Percentiles rank a stretch among this genome's conserved stretches.
phyloP scores from a whole-genome alignment of 2,797 vertebrate species.

The Pseudochirops cupreus region DNA sequence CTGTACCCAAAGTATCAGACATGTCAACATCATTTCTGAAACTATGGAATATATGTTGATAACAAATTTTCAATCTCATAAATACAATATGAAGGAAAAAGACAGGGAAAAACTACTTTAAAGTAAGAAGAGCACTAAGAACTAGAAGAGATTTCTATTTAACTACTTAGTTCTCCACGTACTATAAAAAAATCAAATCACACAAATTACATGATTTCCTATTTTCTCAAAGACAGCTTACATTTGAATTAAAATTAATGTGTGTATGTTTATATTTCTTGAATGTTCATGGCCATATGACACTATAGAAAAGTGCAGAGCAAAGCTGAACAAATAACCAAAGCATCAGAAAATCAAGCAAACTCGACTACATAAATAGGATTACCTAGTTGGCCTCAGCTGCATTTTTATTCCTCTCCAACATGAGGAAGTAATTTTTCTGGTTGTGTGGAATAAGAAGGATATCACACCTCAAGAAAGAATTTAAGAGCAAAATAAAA shows the following conservation, averaged over 20 bases:
- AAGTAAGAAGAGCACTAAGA: background rate
- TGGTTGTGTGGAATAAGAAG: background rate
- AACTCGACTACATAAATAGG: background rate
- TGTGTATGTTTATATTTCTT: background rate
- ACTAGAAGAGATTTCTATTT: background rate
- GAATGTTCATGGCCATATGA: background rate
- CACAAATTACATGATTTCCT: conserved; percentile 22
- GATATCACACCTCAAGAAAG: background rate
- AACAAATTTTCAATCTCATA: background rate
- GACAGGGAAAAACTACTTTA: background rate
- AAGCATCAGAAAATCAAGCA: background rate
- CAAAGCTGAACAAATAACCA: background rate
- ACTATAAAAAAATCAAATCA: conserved; percentile 22
- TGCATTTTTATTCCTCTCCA: background rate
- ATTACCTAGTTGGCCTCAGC: background rate
- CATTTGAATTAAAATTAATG: conserved; percentile 12
- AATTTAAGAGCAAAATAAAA: background rate
- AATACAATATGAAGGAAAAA: background rate
- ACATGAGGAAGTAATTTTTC: background rate
- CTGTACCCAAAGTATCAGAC: background rate
- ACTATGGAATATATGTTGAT: background rate
- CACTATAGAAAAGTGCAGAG: background rate
- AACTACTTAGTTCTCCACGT: conserved; percentile 11
- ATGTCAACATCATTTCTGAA: background rate
- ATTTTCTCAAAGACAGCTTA: background rate